Conservation (phyloP, 2,888 invertebrate species). For the Hemaris fuciformis region DNA sequence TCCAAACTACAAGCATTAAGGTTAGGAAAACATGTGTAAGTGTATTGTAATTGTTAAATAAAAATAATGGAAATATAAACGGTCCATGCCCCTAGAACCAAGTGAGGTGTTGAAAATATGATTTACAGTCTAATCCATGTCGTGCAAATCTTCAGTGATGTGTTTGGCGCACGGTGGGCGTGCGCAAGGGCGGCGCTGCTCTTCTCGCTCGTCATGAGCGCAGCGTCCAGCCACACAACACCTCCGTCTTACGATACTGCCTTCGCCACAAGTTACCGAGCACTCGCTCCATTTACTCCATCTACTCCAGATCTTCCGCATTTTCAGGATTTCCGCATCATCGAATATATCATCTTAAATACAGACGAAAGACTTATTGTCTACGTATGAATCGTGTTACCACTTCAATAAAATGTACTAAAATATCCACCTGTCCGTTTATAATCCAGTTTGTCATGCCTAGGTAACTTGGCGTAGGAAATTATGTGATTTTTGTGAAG, state of each 20-base stretch:
- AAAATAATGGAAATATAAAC: no score
- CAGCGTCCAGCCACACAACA: slow-evolving; percentile 62
- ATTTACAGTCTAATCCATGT: slow-evolving; percentile 24
- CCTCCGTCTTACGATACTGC: slow-evolving; percentile 48
- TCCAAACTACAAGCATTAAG: no score
- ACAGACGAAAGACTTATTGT: not conserved
- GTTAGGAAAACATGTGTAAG: no score
- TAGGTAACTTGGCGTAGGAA: not conserved
- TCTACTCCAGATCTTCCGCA: slow-evolving; percentile 67
- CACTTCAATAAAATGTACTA: not conserved
- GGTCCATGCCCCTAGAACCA: not conserved
- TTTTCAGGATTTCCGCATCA: slow-evolving; percentile 42
- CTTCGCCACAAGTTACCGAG: slow-evolving; percentile 64
- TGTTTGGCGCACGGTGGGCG: slow-evolving; percentile 39
- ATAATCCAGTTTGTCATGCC: not conserved
- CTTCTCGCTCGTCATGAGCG: slow-evolving; percentile 65
- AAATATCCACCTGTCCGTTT: not conserved
- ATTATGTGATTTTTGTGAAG: not conserved
- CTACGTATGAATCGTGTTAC: no score
- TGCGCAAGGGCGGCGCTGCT: slow-evolving; percentile 56
- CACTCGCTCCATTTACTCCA: slow-evolving; percentile 71
- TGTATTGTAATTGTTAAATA: no score
- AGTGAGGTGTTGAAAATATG: not conserved
- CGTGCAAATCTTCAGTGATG: slow-evolving; percentile 29
- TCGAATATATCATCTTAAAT: not conserved